Conservation (phyloP, 2,797 vertebrate species). For the Ctenopoma multispine region DNA sequence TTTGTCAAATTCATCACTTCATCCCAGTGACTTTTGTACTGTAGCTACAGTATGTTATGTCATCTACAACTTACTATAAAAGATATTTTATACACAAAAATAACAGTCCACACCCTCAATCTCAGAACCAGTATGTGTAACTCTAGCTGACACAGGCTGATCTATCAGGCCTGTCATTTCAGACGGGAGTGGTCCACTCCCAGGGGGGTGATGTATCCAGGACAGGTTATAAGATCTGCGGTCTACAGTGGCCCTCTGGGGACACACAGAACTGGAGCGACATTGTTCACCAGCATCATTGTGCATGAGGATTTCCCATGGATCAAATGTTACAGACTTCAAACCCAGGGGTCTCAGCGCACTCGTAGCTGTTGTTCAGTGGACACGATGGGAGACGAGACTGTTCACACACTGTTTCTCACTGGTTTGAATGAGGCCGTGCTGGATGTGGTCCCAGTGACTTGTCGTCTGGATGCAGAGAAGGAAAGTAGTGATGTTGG, state of each 20-base stretch:
- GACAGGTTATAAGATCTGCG: constrained; percentile 84
- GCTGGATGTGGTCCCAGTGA: constrained; percentile 48
- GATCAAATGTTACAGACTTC: constrained; percentile 82
- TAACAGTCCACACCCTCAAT: constrained; percentile 36
- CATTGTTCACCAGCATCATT: constrained; percentile 85
- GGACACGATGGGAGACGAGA: constrained; percentile 70
- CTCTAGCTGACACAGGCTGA: constrained; percentile 42
- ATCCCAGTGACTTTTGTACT: neutral
- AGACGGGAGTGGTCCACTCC: constrained; percentile 72
- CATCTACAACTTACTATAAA: constrained; percentile 1
- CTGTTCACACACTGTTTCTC: constrained; percentile 68
- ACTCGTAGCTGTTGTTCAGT: constrained; percentile 72
- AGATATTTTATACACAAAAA: constrained; percentile 21
- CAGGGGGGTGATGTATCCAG: constrained; percentile 80
- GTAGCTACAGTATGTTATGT: neutral
- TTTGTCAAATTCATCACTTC: constrained; percentile 8
- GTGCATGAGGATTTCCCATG: constrained; percentile 85
- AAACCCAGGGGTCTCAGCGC: constrained; percentile 80
- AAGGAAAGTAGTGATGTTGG: constrained; percentile 7
- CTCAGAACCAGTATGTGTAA: constrained; percentile 55
- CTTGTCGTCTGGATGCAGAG: constrained; percentile 22
- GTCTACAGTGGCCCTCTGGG: constrained; percentile 82
- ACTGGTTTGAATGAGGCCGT: constrained; percentile 63
- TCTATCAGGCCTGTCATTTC: constrained; percentile 52
- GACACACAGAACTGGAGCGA: constrained; percentile 82